These are phyloP conservation scores for Macropis europaea DNA, from an alignment of 2,888 invertebrate species.

Conservation along the genomic window DNA sequence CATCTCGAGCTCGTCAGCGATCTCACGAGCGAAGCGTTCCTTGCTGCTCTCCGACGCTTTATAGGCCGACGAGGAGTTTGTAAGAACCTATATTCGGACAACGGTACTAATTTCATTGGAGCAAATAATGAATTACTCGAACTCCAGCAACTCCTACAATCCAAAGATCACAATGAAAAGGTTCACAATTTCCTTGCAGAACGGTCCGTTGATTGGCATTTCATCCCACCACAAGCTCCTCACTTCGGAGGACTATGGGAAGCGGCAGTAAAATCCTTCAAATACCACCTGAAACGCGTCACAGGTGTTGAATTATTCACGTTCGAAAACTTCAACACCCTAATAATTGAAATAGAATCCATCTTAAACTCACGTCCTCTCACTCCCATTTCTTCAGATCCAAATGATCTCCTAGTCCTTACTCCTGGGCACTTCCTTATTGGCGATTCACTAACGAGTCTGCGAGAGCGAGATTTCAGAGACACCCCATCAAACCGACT, in stretches of 20 bases:
- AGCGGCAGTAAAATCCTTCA: not conserved
- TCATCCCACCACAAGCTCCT: not conserved
- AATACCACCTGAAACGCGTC: not conserved
- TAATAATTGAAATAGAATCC: not conserved
- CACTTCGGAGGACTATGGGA: not conserved
- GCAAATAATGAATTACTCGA: not conserved
- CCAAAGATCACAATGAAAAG: not conserved
- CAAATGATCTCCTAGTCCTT: not conserved
- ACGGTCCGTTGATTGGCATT: not conserved
- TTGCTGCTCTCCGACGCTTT: not conserved
- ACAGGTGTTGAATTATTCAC: not conserved
- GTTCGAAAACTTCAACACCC: not conserved
- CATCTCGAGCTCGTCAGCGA: constrained; percentile 11
- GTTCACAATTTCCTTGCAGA: not conserved
- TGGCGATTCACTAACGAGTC: not conserved
- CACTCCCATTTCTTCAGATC: not conserved
- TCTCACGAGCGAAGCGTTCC: constrained; percentile 6
- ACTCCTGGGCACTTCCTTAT: not conserved
- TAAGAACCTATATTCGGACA: not conserved
- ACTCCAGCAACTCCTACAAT: not conserved
- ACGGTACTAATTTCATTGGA: constrained; percentile 10
- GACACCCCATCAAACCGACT: not conserved
- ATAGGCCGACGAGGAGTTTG: not conserved
- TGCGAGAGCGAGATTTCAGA: not conserved
- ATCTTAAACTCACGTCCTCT: not conserved